These are phyloP conservation scores for Acanthisitta chloris DNA, from an alignment of 2,113 vertebrate species.

Conservation along the genomic window DNA sequence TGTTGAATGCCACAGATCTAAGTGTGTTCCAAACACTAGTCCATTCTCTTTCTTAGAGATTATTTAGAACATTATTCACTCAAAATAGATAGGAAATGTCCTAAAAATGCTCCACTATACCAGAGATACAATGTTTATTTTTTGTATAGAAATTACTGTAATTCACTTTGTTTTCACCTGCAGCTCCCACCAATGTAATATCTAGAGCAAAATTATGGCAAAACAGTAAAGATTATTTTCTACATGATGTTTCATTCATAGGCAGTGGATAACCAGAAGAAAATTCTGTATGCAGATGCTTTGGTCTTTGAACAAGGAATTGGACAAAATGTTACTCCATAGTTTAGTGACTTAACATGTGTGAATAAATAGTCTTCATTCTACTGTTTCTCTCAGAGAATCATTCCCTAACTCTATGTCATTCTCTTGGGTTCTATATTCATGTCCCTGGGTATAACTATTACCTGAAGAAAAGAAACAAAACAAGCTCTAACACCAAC, in stretches of 20 bases:
- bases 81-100: neutral
- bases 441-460: neutral
- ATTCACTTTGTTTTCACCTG: neutral
- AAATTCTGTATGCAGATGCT: neutral
- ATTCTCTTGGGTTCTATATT: neutral
- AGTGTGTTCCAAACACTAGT: neutral
- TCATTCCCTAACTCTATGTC: neutral
- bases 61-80: neutral
- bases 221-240: neutral
- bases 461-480: neutral
- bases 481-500: neutral
- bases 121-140: neutral
- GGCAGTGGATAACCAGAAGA: neutral
- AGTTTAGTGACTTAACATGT: neutral
- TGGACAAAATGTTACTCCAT: neutral
- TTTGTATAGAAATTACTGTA: neutral
- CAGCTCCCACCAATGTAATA: neutral
- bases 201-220: neutral
- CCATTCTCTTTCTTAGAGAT: neutral
- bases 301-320: neutral
- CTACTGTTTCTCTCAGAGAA: neutral
- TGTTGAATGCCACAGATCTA: neutral
- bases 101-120: neutral
- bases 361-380: neutral
- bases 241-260: neutral